These are phyloP conservation scores for Phylloscopus trochiloides DNA, from an alignment of 2,113 vertebrate species.

Conservation along the genomic window DNA sequence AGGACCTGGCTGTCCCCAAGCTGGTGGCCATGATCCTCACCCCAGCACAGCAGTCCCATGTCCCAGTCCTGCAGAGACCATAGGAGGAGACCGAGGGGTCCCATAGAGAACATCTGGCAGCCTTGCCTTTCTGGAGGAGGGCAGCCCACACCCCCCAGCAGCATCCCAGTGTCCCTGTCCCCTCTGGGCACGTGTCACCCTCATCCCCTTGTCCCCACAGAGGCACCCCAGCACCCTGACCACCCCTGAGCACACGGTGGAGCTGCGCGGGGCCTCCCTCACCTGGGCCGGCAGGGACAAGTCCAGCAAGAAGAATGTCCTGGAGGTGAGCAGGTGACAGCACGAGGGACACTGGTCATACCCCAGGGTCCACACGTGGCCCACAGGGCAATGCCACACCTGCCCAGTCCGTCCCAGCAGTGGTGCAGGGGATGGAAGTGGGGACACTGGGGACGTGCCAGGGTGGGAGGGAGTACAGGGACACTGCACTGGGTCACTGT, in stretches of 20 bases:
- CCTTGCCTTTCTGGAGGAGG: background rate
- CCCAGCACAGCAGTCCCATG: fast-evolving
- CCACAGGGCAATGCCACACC: fast-evolving
- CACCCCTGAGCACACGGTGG: constrained; percentile 83
- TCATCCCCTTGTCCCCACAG: constrained; percentile 51
- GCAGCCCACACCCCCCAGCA: background rate
- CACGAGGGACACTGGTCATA: fast-evolving
- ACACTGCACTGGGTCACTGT: fast-evolving
- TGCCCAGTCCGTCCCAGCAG: background rate
- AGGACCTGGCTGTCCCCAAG: background rate
- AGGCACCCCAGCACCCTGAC: constrained; percentile 84
- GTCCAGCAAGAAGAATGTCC: constrained; percentile 94
- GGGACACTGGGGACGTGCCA: fast-evolving
- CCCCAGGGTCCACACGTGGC: fast-evolving
- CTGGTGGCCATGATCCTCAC: background rate
- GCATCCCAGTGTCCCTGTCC: fast-evolving
- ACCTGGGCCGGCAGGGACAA: constrained; percentile 88
- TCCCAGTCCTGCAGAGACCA: background rate
- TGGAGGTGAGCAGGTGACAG: constrained; percentile 80
- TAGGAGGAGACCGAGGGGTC: background rate
- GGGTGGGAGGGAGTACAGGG: background rate
- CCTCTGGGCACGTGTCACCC: background rate
- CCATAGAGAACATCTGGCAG: background rate
- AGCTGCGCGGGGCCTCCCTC: constrained; percentile 83
- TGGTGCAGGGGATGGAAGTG: background rate